Base-by-base conservation (phyloP, 2,888 invertebrate species). In the Ceramica pisi region DNA sequence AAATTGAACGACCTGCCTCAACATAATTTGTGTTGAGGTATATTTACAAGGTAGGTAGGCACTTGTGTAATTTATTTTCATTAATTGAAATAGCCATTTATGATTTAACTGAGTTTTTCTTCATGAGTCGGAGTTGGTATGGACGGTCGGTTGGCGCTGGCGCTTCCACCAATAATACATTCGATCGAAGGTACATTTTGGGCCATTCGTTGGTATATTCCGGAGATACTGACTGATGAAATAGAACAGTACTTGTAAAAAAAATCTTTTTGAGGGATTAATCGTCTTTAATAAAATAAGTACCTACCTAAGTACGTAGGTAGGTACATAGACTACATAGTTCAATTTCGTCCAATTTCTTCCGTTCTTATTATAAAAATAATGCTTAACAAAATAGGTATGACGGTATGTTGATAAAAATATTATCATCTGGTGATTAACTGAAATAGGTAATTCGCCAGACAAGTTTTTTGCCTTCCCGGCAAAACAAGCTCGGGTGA, bases 1-100 rank as follows among this genome's bases (percentile, higher is more conserved):
- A 31, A 41, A 16, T 23, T 19, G 53, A 1, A n/a, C n/a, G 16
- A 68, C 31, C 23, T 68, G 44, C 51, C 67, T 53, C 67, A 68
- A 51, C n/a, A 16, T n/a, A 31, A 21, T 16, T 16, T n/a, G n/a
- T 12, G 16, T 31, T 31, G 6, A 21, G 8, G 51, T 35, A n/a
- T n/a, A 16, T 8, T 6, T 16, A 59, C 7, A 1, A 41, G 41
- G 9, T 19, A 60, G 12, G 41, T 44, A 41, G 10, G 6, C 6
- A 44, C 44, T 44, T n/a, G n/a, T n/a, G n/a, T 44, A 5, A 26
- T 14, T 26, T n/a, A 44, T 12, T 8, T 26, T 44, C 23, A 21
- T 19, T 31, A 51, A 21, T 63, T n/a, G 51, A 21, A 10, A 4
- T 31, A 31, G 31, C 31, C 31, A 31, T n/a, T n/a, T n/a, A n/a